Percentiles rank a stretch among this genome's conserved stretches.
These are phyloP conservation scores for Laterallus jamaicensis DNA, from an alignment of 2,113 vertebrate species.

Conservation along the genomic window DNA sequence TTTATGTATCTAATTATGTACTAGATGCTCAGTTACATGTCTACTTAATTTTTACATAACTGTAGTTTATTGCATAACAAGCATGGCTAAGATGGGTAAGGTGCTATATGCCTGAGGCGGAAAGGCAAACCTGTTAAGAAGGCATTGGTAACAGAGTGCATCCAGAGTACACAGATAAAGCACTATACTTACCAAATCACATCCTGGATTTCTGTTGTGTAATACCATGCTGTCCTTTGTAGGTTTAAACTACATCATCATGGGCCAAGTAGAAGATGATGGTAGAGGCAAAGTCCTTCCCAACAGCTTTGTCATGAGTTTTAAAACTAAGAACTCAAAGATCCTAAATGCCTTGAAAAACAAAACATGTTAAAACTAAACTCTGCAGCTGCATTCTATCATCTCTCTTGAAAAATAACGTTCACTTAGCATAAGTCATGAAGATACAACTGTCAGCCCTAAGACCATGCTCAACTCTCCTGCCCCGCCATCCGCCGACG, in stretches of 20 bases:
- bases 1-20: neutral
- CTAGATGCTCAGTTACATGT: neutral
- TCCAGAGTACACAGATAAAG: neutral
- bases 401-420: constrained; percentile 11
- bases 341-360: constrained; percentile 85
- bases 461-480: neutral
- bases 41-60: neutral
- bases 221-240: constrained; percentile 48
- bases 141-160: neutral
- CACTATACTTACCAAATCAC: neutral
- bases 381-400: constrained; percentile 3
- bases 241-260: constrained; percentile 98
- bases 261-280: constrained; percentile 93
- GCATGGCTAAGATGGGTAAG: neutral
- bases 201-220: neutral
- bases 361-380: constrained; percentile 84
- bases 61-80: neutral
- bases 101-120: neutral
- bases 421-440: neutral
- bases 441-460: neutral
- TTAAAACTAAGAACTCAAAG: constrained; percentile 95
- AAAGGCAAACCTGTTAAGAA: neutral
- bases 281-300: constrained; percentile 90
- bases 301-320: constrained; percentile 89
- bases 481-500: neutral